Evolutionary conservation across 2,113 vertebrate genomes (phyloP).

Genomic region (Orycteropus afer): DNA sequence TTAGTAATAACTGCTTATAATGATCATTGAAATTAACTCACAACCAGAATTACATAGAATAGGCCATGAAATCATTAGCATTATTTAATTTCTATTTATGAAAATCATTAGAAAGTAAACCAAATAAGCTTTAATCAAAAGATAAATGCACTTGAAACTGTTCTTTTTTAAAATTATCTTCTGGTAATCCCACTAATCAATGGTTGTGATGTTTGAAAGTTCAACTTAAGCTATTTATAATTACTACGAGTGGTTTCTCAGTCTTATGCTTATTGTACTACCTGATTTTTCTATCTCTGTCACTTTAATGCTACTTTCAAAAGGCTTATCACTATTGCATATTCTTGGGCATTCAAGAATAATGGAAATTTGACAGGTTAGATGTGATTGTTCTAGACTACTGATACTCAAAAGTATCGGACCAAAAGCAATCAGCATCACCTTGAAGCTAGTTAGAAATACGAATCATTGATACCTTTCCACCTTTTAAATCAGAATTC

Average conservation of each 20-base stretch:
- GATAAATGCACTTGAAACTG: background rate
- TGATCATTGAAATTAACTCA: slow-evolving; percentile 27
- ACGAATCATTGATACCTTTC: background rate
- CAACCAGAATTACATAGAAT: background rate
- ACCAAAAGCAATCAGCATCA: background rate
- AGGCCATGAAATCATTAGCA: background rate
- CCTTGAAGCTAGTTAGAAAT: background rate
- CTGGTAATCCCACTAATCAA: background rate
- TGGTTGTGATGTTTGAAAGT: background rate
- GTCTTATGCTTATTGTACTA: background rate
- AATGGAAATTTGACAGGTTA: background rate
- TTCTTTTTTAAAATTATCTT: background rate
- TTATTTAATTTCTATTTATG: slow-evolving; percentile 41
- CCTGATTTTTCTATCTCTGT: background rate
- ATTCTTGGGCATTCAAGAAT: background rate
- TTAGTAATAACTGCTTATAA: background rate
- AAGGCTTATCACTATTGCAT: background rate
- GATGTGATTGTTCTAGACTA: background rate
- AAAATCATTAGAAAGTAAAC: slow-evolving; percentile 16
- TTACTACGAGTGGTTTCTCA: background rate
- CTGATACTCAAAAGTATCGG: background rate
- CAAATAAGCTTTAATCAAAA: background rate
- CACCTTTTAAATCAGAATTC: background rate
- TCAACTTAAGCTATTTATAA: background rate
- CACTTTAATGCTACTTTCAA: background rate